A percentile compares a stretch with the other conserved stretches of the same genome.
phyloP scores from a whole-genome alignment of 2,797 vertebrate species.

The Pempheris klunzingeri region DNA sequence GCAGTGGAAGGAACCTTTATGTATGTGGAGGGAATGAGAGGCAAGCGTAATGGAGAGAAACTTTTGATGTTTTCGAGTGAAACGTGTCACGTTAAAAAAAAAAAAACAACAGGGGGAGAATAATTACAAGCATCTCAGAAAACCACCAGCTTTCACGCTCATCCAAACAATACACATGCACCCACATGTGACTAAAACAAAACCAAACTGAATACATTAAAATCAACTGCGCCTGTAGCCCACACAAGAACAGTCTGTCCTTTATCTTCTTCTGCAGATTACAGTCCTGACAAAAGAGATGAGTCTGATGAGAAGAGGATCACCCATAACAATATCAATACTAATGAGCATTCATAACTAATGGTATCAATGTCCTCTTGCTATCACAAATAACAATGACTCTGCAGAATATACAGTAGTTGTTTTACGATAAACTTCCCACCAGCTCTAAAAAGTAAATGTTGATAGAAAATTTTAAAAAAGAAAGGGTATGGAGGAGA shows the following conservation, averaged over 20 bases:
- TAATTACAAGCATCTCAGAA: constrained; percentile 59
- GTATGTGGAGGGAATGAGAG: constrained; percentile 30
- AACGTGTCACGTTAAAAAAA: constrained; percentile 54
- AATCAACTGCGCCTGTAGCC: constrained; percentile 37
- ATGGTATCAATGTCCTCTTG: not conserved
- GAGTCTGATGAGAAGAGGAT: constrained; percentile 24
- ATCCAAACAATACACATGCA: constrained; percentile 59
- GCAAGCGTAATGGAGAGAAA: constrained; percentile 39
- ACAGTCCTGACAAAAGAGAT: constrained; percentile 41
- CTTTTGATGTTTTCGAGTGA: constrained; percentile 62
- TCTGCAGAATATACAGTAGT: constrained; percentile 2
- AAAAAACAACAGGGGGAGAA: constrained; percentile 34
- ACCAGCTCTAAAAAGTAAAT: constrained; percentile 13
- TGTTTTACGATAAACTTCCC: constrained; percentile 32
- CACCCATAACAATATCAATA: constrained; percentile 22
- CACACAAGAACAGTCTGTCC: constrained; percentile 57
- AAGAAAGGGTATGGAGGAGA: not conserved
- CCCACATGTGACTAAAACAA: constrained; percentile 48
- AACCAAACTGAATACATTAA: constrained; percentile 50
- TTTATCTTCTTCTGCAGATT: constrained; percentile 48
- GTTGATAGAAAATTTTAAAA: constrained; percentile 21
- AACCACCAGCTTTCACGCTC: constrained; percentile 51
- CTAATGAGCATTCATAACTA: too few species aligned
- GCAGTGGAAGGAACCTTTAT: constrained; percentile 35
- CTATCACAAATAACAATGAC: not conserved